Conservation (phyloP, 2,888 invertebrate genomes). For the Polydrusus tereticollis region DNA sequence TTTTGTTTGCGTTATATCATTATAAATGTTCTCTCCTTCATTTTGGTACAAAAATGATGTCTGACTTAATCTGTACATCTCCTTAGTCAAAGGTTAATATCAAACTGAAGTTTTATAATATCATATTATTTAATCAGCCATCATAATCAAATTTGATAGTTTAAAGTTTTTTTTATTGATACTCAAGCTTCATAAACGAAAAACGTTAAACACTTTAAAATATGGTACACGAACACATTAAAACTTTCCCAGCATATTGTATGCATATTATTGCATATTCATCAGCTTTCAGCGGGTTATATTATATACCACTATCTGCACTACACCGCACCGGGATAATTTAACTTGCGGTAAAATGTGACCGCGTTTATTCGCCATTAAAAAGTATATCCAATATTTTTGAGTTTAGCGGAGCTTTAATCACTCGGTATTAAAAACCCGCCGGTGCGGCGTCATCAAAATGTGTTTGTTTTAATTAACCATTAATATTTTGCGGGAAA, state of each 20-base stretch:
- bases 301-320: background rate
- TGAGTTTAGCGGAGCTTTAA: slow-evolving; percentile 1
- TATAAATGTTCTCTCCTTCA: too few relatives aligned
- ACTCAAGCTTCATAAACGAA: too few relatives aligned
- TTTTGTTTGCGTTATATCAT: too few relatives aligned
- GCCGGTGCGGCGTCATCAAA: background rate
- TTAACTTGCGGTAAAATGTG: slow-evolving; percentile 3
- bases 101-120: too few relatives aligned
- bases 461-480: slow-evolving; percentile 24
- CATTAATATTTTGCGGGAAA: slow-evolving; percentile 1
- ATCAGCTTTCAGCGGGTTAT: background rate
- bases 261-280: too few relatives aligned
- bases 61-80: too few relatives aligned
- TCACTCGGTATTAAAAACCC: slow-evolving; percentile 13
- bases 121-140: too few relatives aligned
- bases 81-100: too few relatives aligned
- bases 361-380: slow-evolving; percentile 2
- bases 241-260: slow-evolving; percentile 1
- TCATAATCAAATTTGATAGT: too few relatives aligned
- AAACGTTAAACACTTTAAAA: too few relatives aligned
- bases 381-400: slow-evolving; percentile 9
- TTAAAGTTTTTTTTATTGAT: too few relatives aligned
- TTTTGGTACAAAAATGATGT: too few relatives aligned
- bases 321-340: slow-evolving; percentile 1
- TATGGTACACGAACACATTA: background rate